Percentiles rank a stretch among this genome's conserved stretches.
These are phyloP conservation scores for Heliornis fulica DNA, from an alignment of 2,113 vertebrate genomes.

Conservation along the genomic window DNA sequence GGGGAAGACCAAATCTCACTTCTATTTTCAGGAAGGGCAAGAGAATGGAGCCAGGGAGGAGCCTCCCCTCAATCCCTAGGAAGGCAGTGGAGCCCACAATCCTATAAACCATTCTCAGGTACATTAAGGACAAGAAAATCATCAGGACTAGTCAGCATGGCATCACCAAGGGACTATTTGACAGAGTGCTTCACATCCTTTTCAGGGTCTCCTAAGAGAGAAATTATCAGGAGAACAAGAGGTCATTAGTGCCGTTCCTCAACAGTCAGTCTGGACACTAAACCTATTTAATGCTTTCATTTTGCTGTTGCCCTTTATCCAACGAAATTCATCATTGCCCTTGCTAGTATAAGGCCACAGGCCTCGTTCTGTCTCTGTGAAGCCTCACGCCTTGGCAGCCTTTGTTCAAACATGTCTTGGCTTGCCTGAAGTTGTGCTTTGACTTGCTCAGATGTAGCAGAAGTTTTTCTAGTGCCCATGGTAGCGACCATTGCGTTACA, in stretches of 20 bases:
- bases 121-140: neutral
- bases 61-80: neutral
- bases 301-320: neutral
- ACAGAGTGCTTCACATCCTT: neutral
- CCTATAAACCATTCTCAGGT: neutral
- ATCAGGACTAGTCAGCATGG: neutral
- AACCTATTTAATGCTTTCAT: neutral
- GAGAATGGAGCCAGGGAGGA: no score
- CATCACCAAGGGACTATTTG: neutral
- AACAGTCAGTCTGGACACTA: neutral
- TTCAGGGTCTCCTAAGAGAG: neutral
- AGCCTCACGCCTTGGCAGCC: neutral
- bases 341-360: neutral
- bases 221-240: neutral
- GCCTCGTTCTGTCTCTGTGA: neutral
- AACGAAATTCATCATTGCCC: neutral
- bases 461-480: neutral
- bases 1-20: neutral
- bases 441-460: neutral
- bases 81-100: neutral
- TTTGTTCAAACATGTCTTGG: neutral
- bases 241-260: neutral
- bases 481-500: neutral
- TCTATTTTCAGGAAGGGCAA: neutral
- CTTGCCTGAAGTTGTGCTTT: neutral